Percentiles rank a stretch among this genome's conserved stretches.
Evolutionary conservation across 2,888 invertebrate genomes (phyloP).

Genomic region (Cryptus viduatorius): DNA sequence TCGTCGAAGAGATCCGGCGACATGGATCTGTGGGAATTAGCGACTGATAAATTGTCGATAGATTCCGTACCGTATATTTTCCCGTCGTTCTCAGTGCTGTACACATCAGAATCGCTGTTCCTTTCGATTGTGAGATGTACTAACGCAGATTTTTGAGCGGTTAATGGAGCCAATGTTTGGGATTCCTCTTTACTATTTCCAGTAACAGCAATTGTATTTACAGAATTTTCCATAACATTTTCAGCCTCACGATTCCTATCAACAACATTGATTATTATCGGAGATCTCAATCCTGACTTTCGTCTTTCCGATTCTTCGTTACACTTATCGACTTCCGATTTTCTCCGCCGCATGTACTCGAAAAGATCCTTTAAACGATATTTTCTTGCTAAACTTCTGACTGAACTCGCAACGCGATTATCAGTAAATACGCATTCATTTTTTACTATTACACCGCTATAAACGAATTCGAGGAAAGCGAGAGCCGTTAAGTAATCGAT

Average conservation of each 20-base stretch:
- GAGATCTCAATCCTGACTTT: neutral
- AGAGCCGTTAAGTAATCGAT: conserved; percentile 76
- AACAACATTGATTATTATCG: conserved; percentile 14
- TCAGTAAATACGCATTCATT: conserved; percentile 72
- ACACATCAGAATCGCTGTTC: conserved; percentile 6
- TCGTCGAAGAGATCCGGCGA: conserved; percentile 75
- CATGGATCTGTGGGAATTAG: conserved; percentile 47
- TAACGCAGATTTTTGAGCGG: neutral
- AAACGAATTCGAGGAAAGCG: conserved; percentile 84
- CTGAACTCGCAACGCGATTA: conserved; percentile 61
- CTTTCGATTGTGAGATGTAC: conserved; percentile 5
- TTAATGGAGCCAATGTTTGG: neutral
- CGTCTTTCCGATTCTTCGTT: conserved; percentile 2
- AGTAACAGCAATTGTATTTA: neutral
- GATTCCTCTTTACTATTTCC: neutral
- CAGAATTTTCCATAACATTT: neutral
- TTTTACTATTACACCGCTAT: conserved; percentile 80
- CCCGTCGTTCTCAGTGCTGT: neutral
- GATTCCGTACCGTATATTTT: neutral
- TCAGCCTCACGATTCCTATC: neutral
- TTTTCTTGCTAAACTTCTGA: conserved; percentile 77
- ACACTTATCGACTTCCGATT: conserved; percentile 22
- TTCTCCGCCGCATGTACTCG: conserved; percentile 74
- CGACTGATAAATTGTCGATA: conserved; percentile 7
- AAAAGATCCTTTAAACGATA: conserved; percentile 79